These are phyloP conservation scores for Polydesmus complanatus DNA, from an alignment of 2,888 invertebrate species.

Conservation along the genomic window DNA sequence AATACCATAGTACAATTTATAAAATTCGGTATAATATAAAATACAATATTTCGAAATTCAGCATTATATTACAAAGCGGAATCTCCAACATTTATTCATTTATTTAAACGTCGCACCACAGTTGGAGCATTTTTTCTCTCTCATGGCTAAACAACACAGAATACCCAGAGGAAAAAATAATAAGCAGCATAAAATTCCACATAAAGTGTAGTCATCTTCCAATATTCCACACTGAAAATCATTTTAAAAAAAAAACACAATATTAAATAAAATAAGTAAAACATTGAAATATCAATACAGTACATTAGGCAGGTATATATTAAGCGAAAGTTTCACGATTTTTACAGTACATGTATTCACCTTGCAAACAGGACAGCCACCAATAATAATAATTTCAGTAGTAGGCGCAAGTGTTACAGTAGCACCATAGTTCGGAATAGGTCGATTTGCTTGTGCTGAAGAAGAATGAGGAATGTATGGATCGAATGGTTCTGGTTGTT, in stretches of 20 bases:
- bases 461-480: background rate
- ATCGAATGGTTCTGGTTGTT: background rate
- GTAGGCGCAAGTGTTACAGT: background rate
- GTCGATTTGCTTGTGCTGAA: background rate
- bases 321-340: background rate
- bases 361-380: background rate
- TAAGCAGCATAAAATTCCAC: background rate
- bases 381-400: background rate
- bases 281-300: too few relatives aligned
- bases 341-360: background rate
- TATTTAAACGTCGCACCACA: background rate
- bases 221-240: background rate
- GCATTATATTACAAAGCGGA: too few relatives aligned
- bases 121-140: background rate
- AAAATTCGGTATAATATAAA: too few relatives aligned
- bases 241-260: background rate
- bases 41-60: too few relatives aligned
- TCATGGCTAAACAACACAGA: background rate
- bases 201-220: background rate
- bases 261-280: too few relatives aligned
- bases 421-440: background rate
- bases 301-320: too few relatives aligned
- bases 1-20: too few relatives aligned
- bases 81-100: too few relatives aligned
- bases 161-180: background rate